These are phyloP conservation scores for Serranochromis macrocephalus DNA, from an alignment of 2,113 vertebrate species.

Conservation along the genomic window DNA sequence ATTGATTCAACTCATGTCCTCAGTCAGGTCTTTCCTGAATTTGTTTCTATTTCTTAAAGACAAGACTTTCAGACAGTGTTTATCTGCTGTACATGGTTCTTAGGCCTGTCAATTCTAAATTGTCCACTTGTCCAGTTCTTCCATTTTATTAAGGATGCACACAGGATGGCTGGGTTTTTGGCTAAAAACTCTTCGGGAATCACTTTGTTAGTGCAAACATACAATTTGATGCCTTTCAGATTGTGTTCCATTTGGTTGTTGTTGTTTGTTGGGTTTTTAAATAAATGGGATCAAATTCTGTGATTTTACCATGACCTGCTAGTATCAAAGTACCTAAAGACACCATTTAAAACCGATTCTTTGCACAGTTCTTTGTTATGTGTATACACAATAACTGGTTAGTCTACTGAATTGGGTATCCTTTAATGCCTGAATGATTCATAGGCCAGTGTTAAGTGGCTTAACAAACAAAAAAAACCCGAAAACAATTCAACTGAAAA, in stretches of 20 bases:
- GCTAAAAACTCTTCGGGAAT: background rate
- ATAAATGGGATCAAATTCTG: background rate
- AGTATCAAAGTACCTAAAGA: background rate
- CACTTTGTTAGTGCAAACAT: background rate
- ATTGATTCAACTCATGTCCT: background rate
- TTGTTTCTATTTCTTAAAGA: background rate
- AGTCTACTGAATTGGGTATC: background rate
- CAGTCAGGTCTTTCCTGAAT: background rate
- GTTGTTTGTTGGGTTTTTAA: background rate
- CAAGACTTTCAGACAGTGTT: background rate
- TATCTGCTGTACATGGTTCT: background rate
- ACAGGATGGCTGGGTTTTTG: background rate
- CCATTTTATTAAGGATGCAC: background rate
- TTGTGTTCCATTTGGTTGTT: background rate
- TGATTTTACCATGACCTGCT: background rate
- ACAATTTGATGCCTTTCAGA: background rate
- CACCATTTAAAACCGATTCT: background rate
- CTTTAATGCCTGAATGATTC: background rate
- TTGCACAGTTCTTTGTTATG: background rate
- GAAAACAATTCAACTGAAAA: background rate
- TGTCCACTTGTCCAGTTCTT: background rate
- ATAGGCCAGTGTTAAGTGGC: background rate
- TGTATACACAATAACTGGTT: background rate
- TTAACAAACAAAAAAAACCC: fast-evolving
- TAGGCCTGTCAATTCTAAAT: background rate